A percentile compares a stretch with the other conserved stretches of the same genome.
These are phyloP conservation scores for Hydractinia echinata DNA, from an alignment of 30 jellyfish, hydroid and myxozoan species.

Conservation along the genomic window DNA sequence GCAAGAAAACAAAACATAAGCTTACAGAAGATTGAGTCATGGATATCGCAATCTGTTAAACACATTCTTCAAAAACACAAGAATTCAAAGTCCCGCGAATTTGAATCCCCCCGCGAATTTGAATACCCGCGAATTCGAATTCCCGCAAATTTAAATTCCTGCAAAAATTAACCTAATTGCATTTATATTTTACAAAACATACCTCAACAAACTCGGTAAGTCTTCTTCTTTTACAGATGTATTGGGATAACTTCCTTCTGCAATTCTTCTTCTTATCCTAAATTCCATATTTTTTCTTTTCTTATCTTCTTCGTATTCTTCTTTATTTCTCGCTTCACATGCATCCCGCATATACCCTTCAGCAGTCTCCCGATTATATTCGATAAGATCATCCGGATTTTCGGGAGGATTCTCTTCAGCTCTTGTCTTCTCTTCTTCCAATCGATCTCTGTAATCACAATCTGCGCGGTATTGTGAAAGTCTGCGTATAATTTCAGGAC, in stretches of 20 bases:
- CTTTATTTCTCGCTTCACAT: neutral
- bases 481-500: neutral
- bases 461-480: neutral
- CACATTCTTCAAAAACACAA: no score
- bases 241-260: slow-evolving; percentile 15
- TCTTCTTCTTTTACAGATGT: neutral
- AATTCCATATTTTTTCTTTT: neutral
- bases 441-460: neutral
- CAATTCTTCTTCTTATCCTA: neutral
- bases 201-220: neutral
- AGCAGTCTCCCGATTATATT: neutral
- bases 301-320: neutral
- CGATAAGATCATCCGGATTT: neutral
- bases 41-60: no score
- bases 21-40: no score
- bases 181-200: neutral
- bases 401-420: neutral
- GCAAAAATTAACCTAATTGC: neutral
- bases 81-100: no score
- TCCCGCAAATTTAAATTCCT: neutral
- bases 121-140: no score
- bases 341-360: neutral
- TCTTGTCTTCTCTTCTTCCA: neutral
- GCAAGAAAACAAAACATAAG: no score
- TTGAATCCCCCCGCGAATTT: no score